A percentile compares a stretch with the other conserved stretches of the same genome.
These are phyloP conservation scores for Herpailurus yagouaroundi DNA, from an alignment of 2,113 vertebrate species.

Conservation along the genomic window DNA sequence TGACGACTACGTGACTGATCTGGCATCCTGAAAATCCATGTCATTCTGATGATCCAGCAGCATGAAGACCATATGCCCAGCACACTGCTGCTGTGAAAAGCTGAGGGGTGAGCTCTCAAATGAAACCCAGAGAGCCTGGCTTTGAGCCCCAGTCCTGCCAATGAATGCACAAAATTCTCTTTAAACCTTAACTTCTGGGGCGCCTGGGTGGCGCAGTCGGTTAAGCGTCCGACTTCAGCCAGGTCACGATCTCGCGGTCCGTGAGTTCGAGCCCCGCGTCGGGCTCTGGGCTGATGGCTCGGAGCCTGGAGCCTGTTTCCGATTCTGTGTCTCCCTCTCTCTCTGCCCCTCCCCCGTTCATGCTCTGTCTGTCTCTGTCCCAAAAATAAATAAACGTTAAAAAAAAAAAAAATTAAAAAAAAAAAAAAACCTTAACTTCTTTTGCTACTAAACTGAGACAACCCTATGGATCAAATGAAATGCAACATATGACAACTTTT, in stretches of 20 bases:
- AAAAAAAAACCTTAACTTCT: neutral
- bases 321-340: too few species aligned
- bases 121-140: neutral
- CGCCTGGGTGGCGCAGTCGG: too few species aligned
- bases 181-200: neutral
- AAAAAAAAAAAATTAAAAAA: too few species aligned
- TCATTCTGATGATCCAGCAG: neutral
- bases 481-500: neutral
- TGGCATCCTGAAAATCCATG: neutral
- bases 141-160: neutral
- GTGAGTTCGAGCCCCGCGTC: too few species aligned
- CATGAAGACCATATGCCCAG: neutral
- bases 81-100: neutral
- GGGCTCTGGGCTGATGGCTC: too few species aligned
- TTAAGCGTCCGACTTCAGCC: too few species aligned
- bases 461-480: constrained; percentile 5
- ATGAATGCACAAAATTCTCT: neutral
- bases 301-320: too few species aligned
- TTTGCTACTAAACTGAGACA: neutral
- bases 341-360: too few species aligned
- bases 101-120: neutral
- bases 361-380: too few species aligned
- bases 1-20: neutral
- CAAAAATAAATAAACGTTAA: too few species aligned
- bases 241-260: too few species aligned